Base-by-base conservation (phyloP, 30 jellyfish, hydroid and myxozoan genomes). In the Hydractinia symbiolongicarpus region DNA sequence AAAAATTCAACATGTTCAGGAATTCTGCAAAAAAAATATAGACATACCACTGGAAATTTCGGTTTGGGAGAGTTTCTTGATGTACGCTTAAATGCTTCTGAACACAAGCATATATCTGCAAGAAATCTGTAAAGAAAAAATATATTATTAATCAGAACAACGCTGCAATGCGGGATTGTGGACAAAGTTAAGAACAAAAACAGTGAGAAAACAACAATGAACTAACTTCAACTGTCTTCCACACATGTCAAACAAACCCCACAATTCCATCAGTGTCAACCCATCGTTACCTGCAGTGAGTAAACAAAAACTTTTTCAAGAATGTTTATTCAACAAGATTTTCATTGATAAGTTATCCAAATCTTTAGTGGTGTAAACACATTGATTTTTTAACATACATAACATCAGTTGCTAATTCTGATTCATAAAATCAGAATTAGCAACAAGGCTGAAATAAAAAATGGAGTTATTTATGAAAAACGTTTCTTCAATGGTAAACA, bases 31-130 rank as follows among this genome's bases (percentile, higher is more conserved):
- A 17, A 55, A 70, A 53, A 1, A 50, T 44, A 21, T 14, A 14
- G 5, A 10, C 84, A 10, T 70, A 89, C 97, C 86, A 83, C 83
- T 67, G 97, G 97, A 77, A 89, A 89, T 73, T 89, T 89, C 67
- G 97, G 97, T 51, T 78, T 84, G 7, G 91, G 87, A 6, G 74
- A 64, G 4, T 64, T 64, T 64, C 74, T 44, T n/a, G 19, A 64
- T 64, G 83, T 44, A 54, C 95, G 81, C 51, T 86, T 68, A 77
- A 89, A 89, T 52, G 97, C 97, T 16, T 76, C 93, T 2, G 97
- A 89, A 50, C 97, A 89, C 54, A 89, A 66, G 61, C 97, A 89
- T 4, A 89, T 79, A 55, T 89, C 97, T 17, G 97, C 95, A 50
- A 89, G 82, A 54, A 89, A 89, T 62, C 95, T 86, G 6, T 30